These are phyloP conservation scores for Caenorhabditis uteleia DNA, from an alignment of 2,888 invertebrate species.

Conservation along the genomic window DNA sequence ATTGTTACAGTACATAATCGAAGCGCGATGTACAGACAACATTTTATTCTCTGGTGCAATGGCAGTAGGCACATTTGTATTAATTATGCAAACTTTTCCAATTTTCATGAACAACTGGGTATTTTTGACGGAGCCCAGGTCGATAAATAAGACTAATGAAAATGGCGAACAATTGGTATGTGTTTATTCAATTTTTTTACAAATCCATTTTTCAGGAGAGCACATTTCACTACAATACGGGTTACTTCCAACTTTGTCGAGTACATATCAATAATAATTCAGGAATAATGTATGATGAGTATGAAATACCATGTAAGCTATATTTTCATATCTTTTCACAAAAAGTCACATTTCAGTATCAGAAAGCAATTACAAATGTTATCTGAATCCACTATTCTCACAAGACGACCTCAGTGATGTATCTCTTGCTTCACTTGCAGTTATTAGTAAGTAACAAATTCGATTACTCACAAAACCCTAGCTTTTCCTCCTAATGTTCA, in stretches of 20 bases:
- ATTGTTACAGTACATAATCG: constrained; percentile 45
- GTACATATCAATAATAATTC: constrained; percentile 46
- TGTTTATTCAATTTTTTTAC: constrained; percentile 10
- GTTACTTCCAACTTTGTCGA: constrained; percentile 68
- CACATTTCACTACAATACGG: constrained; percentile 63
- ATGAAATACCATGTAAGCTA: constrained; percentile 46
- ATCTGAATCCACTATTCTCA: constrained; percentile 62
- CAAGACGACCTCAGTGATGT: constrained; percentile 63
- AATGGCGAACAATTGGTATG: constrained; percentile 61
- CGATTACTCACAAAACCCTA: too few species aligned
- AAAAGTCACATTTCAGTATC: constrained; percentile 24
- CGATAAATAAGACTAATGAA: constrained; percentile 65
- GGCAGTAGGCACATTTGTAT: constrained; percentile 43
- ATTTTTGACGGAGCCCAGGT: constrained; percentile 62
- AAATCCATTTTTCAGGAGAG: constrained; percentile 51
- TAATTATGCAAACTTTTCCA: constrained; percentile 52
- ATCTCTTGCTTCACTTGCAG: constrained; percentile 62
- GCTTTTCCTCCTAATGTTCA: too few species aligned
- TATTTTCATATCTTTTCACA: not conserved
- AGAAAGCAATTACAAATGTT: constrained; percentile 52
- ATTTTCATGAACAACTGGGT: constrained; percentile 64
- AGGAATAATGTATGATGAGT: constrained; percentile 42
- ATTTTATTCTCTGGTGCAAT: constrained; percentile 48
- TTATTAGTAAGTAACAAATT: constrained; percentile 56
- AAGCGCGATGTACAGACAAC: constrained; percentile 59